These are phyloP conservation scores for Erythrolamprus reginae DNA, from an alignment of 2,113 vertebrate genomes.

Conservation along the genomic window DNA sequence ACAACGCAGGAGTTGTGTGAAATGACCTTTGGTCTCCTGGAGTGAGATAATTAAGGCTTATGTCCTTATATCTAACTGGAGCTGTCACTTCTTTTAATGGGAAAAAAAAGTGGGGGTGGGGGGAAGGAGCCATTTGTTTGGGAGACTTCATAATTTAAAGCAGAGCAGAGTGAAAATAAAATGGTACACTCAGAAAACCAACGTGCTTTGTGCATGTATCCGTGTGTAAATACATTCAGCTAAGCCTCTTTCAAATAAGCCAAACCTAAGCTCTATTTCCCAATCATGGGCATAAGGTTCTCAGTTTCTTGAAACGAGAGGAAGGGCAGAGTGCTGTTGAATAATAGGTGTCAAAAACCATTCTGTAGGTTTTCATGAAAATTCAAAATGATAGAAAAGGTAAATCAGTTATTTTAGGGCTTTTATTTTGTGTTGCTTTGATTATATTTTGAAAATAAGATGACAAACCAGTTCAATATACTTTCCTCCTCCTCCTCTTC, in stretches of 20 bases:
- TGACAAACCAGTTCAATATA: neutral
- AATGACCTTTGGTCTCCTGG: neutral
- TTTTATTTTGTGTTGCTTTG: neutral
- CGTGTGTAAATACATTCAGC: neutral
- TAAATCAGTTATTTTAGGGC: neutral
- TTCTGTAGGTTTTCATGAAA: neutral
- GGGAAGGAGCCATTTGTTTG: neutral
- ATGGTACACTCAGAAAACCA: neutral
- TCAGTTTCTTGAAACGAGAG: neutral
- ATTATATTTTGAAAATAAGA: neutral
- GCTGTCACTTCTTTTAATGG: neutral
- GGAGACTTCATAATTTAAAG: neutral
- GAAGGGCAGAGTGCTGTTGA: neutral
- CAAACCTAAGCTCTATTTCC: neutral
- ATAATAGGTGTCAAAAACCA: neutral
- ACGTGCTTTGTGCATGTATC: neutral
- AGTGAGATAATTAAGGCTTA: neutral
- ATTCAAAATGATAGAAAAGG: neutral
- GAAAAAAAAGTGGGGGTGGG: too few relatives aligned
- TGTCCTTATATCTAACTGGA: neutral
- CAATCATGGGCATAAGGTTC: neutral
- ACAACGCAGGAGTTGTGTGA: neutral
- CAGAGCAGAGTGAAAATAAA: neutral
- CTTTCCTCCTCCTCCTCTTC: neutral
- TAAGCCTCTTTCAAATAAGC: neutral